Evolutionary conservation across 2,113 vertebrate species (phyloP), one percentile per base, ranked within the genome.

Genomic region (Hypocryptadius cinnamomeus): DNA sequence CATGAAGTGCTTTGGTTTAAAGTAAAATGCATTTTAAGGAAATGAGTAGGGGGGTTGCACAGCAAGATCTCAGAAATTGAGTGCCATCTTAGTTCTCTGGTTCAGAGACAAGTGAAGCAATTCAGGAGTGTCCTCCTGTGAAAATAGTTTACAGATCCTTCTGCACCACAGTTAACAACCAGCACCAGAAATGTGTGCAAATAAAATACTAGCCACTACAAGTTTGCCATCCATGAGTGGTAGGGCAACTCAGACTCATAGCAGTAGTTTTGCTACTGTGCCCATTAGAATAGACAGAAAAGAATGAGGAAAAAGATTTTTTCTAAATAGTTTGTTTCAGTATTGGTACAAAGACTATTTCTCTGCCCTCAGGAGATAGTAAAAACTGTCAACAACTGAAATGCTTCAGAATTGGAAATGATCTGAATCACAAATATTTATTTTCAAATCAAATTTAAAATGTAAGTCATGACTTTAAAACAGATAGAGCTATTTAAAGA

Each of bases 371-470:
- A 33, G 64, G 80, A 81, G 83, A 90, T 22, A 74, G 31, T 33
- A 64, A 84, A 78, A 74, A 79, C 33, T 78, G 77, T 71, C 83
- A 90, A 51, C 48, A 90, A 60, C 24, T 57, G 44, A 13, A 64
- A 64, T 68, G 31, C 12, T 86, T 90, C 48, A 64, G 53, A 92
- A 74, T 3, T 80, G 27, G n/a, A 79, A 74, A 92, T 69, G 0
- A 92, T 84, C 14, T 79, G 70, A 86, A 74, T 79, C 28, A 45
- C 50, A 81, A 89, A 81, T 71, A 57, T 48, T 78, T 56, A 4
- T 86, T 94, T 95, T 72, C 28, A 89, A 90, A 90, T 84, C 89
- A 93, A 86, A 64, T 35, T 61, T 79, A 57, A 89, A 84, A 61
- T 65, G 17, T 48, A 71, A 86, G 28, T 78, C 12, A 33, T 71